Base-by-base conservation (phyloP, 2,797 vertebrate genomes). In the Sebastes minor region DNA sequence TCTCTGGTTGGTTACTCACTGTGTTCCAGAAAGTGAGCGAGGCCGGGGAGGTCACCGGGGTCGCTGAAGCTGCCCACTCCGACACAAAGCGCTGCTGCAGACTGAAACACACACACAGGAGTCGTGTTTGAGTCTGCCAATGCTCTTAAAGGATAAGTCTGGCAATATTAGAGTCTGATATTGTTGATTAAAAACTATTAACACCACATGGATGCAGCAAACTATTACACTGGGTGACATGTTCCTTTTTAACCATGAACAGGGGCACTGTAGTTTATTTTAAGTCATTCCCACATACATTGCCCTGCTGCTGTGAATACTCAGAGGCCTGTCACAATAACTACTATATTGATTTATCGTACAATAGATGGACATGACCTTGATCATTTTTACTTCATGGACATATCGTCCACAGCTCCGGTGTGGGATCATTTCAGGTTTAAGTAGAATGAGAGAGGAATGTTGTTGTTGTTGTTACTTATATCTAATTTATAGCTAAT, bases 21-120 rank as follows among this genome's bases (percentile, higher is more conserved):
- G 88, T 99, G 98, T 88, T 99, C 98, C 93, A 99, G 95, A 93
- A 99, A 99, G 95, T 99, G 98, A 83, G 98, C 98, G 77, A 99
- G 96, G 88, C 98, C 98, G 0, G 98, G 98, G 66, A 99, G 96
- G 92, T 99, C 98, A 82, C 94, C 90, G 1, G 98, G 98, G 92
- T 99, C 98, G 76, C 97, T 97, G 95, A 99, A 99, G 95, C 98
- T 98, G 91, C 98, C 98, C 76, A 97, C 97, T 69, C 97, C 97
- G 76, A 99, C 93, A 89, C 98, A 99, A 79, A 99, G 95, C 4
- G 98, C 98, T 10, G 98, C 98, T 85, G 98, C 98, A 89, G 97
- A 98, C 98, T 99, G 92, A 88, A 90, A 90, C 84, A 94, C 87
- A 90, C 12, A 68, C 42, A 78, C 67, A 78, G 91, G 20, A 61